Conservation (phyloP, 2,888 invertebrate species). For the Diachrysia chrysitis region DNA sequence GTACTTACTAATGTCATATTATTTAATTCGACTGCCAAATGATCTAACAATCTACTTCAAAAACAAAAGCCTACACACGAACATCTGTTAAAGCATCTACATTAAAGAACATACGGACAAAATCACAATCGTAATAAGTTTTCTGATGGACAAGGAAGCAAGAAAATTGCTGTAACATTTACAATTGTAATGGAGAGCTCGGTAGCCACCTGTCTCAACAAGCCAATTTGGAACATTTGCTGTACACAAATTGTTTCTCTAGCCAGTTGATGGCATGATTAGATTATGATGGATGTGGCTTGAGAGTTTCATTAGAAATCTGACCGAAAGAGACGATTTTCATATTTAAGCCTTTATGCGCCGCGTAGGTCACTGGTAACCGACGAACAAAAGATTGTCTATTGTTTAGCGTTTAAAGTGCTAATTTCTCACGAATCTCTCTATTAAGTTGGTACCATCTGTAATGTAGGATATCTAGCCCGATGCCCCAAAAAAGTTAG, state of each 20-base stretch:
- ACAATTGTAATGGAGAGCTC: constrained; percentile 74
- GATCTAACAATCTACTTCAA: background rate
- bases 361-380: too few species aligned
- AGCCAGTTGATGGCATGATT: constrained; percentile 61
- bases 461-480: too few species aligned
- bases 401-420: too few species aligned
- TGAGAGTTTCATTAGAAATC: constrained; percentile 37
- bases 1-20: too few species aligned
- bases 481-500: too few species aligned
- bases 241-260: constrained; percentile 79
- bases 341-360: background rate
- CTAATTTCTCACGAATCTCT: too few species aligned
- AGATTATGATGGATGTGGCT: constrained; percentile 56
- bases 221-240: constrained; percentile 79
- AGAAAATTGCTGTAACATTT: constrained; percentile 79
- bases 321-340: constrained; percentile 10
- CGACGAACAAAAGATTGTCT: too few species aligned
- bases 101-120: constrained; percentile 24
- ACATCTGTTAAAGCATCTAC: constrained; percentile 24
- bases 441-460: too few species aligned
- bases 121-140: constrained; percentile 58
- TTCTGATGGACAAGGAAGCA: constrained; percentile 74
- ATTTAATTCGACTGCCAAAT: too few species aligned
- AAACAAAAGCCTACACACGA: constrained; percentile 19
- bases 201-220: constrained; percentile 79